These are phyloP conservation scores for Notamacropus eugenii DNA, from an alignment of 2,797 vertebrate species.

Conservation along the genomic window DNA sequence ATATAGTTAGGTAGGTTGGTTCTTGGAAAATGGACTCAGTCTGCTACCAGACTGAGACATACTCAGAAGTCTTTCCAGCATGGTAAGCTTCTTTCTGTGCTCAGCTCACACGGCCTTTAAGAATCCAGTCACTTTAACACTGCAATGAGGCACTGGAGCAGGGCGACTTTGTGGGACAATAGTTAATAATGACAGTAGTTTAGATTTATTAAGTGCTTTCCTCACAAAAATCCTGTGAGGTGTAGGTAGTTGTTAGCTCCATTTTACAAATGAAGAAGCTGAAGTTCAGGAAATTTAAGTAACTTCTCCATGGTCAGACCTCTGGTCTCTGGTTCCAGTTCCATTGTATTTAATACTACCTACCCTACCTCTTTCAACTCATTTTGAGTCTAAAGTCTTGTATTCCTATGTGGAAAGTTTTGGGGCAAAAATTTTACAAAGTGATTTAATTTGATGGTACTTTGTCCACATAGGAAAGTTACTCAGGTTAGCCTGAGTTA, in stretches of 20 bases:
- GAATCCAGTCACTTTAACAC: neutral
- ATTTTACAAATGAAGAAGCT: neutral
- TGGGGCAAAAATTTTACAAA: neutral
- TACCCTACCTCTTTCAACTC: neutral
- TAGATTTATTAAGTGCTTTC: neutral
- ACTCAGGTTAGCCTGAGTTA: neutral
- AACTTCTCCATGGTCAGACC: neutral
- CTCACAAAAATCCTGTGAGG: neutral
- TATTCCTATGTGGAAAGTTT: neutral
- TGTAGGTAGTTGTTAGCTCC: no score
- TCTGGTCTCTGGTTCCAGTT: neutral
- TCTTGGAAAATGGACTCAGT: no score
- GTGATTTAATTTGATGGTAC: slow-evolving; percentile 13
- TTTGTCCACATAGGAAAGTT: slow-evolving; percentile 12
- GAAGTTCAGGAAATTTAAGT: neutral
- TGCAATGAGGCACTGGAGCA: neutral
- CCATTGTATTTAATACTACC: neutral
- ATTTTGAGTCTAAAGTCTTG: neutral
- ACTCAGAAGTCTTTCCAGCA: neutral
- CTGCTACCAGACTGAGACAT: neutral
- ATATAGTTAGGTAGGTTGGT: neutral
- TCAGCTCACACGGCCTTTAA: neutral
- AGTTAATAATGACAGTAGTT: neutral
- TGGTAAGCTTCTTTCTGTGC: neutral
- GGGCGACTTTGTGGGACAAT: neutral